Evolutionary conservation across 1,140 invertebrate genomes (phyloP).

Genomic region (Nomia melanderi): DNA sequence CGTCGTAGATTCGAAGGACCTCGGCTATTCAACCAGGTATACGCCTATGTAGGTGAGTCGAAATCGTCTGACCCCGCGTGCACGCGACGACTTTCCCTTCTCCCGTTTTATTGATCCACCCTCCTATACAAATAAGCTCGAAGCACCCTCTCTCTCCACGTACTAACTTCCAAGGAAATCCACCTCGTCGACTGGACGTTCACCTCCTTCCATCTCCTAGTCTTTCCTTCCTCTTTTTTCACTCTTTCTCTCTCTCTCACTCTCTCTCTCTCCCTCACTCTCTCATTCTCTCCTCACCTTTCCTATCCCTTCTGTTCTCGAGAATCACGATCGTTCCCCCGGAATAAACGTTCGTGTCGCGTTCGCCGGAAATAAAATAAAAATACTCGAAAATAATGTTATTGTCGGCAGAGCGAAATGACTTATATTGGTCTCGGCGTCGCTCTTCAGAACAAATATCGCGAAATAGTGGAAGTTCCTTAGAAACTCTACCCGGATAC

Average conservation of each 20-base stretch:
- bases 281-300: background rate
- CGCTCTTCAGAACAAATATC: constrained; percentile 33
- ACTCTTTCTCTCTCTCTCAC: background rate
- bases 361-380: constrained; percentile 23
- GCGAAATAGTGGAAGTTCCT: constrained; percentile 4
- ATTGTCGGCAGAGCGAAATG: constrained; percentile 34
- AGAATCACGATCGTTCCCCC: constrained; percentile 46
- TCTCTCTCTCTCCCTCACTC: constrained; percentile 34
- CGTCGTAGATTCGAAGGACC: constrained; percentile 34
- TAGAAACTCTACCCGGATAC: background rate
- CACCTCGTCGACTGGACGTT: constrained; percentile 52
- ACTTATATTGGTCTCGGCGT: constrained; percentile 29
- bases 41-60: constrained; percentile 62
- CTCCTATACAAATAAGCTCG: constrained; percentile 76
- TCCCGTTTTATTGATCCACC: constrained; percentile 79
- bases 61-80: constrained; percentile 70
- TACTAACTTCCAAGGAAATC: constrained; percentile 70
- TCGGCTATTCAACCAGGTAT: constrained; percentile 60
- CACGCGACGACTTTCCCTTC: constrained; percentile 75
- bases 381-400: constrained; percentile 38
- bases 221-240: constrained; percentile 38
- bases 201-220: constrained; percentile 36
- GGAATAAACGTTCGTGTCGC: constrained; percentile 21
- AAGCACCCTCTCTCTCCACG: constrained; percentile 60
- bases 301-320: constrained; percentile 5